A percentile compares a stretch with the other conserved stretches of the same genome.
Evolutionary conservation across 1,140 invertebrate genomes (phyloP).

Genomic region (Ceratosolen fusciceps): DNA sequence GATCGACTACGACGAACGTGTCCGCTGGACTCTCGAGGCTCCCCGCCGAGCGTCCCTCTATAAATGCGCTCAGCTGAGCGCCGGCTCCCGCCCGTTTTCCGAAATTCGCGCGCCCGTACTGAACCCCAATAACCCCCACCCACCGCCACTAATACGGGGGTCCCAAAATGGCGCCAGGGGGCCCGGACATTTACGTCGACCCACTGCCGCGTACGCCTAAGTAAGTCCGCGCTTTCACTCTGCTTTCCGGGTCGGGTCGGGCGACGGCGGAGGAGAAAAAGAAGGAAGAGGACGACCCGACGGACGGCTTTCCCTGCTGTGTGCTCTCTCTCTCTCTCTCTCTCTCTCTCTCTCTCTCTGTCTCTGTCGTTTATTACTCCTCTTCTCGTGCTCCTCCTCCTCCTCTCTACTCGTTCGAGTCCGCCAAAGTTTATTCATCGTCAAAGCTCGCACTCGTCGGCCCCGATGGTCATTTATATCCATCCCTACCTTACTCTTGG

Average conservation of each 20-base stretch:
- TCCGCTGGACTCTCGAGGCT: too few relatives aligned
- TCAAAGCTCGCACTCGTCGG: too few relatives aligned
- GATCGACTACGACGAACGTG: too few relatives aligned
- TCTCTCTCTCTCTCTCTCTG: not conserved
- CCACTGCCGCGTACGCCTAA: not conserved
- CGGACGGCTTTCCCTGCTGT: too few relatives aligned
- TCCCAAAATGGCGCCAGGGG: conserved; percentile 14
- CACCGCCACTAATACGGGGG: not conserved
- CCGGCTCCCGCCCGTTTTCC: conserved; percentile 1
- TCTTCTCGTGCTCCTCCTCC: not conserved
- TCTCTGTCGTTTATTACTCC: not conserved
- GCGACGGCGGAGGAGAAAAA: not conserved
- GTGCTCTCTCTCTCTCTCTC: conserved; percentile 13
- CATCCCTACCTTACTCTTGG: too few relatives aligned
- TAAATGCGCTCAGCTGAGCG: not conserved
- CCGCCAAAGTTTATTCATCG: too few relatives aligned
- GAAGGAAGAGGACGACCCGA: not conserved
- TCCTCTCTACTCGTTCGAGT: too few relatives aligned
- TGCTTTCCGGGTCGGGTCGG: not conserved
- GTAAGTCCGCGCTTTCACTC: not conserved
- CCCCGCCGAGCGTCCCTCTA: not conserved
- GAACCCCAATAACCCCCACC: not conserved
- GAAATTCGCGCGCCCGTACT: not conserved
- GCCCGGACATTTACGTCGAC: not conserved
- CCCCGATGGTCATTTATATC: too few relatives aligned